Evolutionary conservation across 2,113 vertebrate species (phyloP).

Genomic region (Helogale parvula): DNA sequence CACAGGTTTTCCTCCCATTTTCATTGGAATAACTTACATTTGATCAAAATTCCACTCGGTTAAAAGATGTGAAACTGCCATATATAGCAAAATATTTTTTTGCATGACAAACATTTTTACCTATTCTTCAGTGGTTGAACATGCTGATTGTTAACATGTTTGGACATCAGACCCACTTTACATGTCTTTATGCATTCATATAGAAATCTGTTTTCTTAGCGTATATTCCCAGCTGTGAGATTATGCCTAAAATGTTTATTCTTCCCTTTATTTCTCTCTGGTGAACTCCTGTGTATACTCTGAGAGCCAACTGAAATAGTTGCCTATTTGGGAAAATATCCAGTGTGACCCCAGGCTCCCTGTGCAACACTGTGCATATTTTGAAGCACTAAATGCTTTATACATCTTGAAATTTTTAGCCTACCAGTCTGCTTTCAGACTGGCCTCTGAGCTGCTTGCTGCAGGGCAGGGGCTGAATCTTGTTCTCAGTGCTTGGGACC

Average conservation of each 20-base stretch:
- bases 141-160: background rate
- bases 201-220: background rate
- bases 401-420: background rate
- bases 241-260: background rate
- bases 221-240: background rate
- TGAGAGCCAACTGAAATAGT: background rate
- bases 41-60: background rate
- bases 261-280: background rate
- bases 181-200: background rate
- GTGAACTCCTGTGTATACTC: background rate
- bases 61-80: background rate
- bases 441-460: background rate
- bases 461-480: no score
- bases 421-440: background rate
- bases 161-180: constrained; percentile 5
- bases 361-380: background rate
- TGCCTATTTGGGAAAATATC: background rate
- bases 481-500: background rate
- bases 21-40: background rate
- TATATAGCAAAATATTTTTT: background rate
- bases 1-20: constrained; percentile 20
- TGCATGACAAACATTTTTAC: background rate
- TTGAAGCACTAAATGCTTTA: background rate
- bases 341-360: background rate
- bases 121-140: background rate